Conservation (phyloP, 1,140 invertebrate species). For the Lepidurus apus region DNA sequence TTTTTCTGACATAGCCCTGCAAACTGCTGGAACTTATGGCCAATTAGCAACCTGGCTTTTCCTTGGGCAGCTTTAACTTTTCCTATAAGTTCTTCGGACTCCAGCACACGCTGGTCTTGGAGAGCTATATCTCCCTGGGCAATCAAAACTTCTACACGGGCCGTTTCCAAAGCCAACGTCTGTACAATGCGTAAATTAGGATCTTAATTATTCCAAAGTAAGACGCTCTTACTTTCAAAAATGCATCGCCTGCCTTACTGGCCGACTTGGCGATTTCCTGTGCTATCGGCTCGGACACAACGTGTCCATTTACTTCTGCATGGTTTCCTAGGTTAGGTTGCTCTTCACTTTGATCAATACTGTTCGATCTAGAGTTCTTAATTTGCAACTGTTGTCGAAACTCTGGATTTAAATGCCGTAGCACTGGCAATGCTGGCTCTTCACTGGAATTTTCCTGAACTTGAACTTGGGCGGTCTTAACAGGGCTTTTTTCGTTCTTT, state of each 20-base stretch:
- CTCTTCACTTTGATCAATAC: slow-evolving; percentile 21
- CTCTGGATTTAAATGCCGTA: slow-evolving; percentile 72
- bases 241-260: slow-evolving; percentile 63
- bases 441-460: slow-evolving; percentile 32
- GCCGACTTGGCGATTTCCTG: background rate
- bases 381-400: slow-evolving; percentile 66
- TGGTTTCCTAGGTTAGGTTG: background rate
- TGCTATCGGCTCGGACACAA: background rate
- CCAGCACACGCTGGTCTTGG: slow-evolving; percentile 47
- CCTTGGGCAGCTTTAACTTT: slow-evolving; percentile 79
- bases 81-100: slow-evolving; percentile 72
- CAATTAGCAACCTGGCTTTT: slow-evolving; percentile 79
- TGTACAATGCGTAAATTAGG: slow-evolving; percentile 40
- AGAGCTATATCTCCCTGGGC: slow-evolving; percentile 61
- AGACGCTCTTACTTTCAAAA: slow-evolving; percentile 49
- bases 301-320: slow-evolving; percentile 44
- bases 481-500: slow-evolving; percentile 30
- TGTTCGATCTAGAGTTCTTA: slow-evolving; percentile 28
- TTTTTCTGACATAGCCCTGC: slow-evolving; percentile 76
- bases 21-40: slow-evolving; percentile 93
- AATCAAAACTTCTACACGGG: slow-evolving; percentile 60
- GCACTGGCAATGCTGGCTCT: slow-evolving; percentile 47
- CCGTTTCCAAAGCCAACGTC: slow-evolving; percentile 65
- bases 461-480: slow-evolving; percentile 33
- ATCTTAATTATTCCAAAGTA: slow-evolving; percentile 28